Evolutionary conservation across 2,113 vertebrate species (phyloP), one percentile per base, ranked within the genome.

Genomic region (Ursus arctos): DNA sequence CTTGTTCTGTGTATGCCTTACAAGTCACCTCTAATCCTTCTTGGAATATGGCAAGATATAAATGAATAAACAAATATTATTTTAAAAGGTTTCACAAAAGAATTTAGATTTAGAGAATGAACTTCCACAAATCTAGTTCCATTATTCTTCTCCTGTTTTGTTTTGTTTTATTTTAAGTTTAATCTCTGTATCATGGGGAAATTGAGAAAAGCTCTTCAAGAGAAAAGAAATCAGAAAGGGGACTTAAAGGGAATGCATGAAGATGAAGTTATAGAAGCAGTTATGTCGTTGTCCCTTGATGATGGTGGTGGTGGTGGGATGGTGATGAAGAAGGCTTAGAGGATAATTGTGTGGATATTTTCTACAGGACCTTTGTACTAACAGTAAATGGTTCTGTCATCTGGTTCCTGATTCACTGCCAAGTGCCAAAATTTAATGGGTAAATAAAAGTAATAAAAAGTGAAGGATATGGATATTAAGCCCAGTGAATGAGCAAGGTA

Each of bases 401-500:
- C 53, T 77, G 55, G 6, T 31, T 93, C 36, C 81, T 92, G 94
- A 97, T 93, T 96, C 91, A 96, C 36, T 81, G 86, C 26, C 43
- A 95, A 90, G 61, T 87, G 36, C 69, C 90, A 84, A 84, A 96
- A 96, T 31, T 69, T 65, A 94, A 91, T 77, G 63, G 72, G 43
- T 59, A 94, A 89, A 83, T 86, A 89, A 95, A 89, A 16, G 13
- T 36, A 90, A 97, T 96, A 96, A 90, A 96, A 92, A 53, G 31
- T 94, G 69, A 95, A 89, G 24, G 59, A 80, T 71, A 22, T 43
- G 14, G 3, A 7, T 83, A 14, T 36, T 86, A 57, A 90, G 74
- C 14, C 55, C 40, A 16, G 47, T 67, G 88, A 97, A 51, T 43
- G 55, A 92, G n/a, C 67, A 76, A 88, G 91, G 36, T 49, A 65